These are phyloP conservation scores for Sturnus vulgaris DNA, from an alignment of 2,113 vertebrate species.

Conservation along the genomic window DNA sequence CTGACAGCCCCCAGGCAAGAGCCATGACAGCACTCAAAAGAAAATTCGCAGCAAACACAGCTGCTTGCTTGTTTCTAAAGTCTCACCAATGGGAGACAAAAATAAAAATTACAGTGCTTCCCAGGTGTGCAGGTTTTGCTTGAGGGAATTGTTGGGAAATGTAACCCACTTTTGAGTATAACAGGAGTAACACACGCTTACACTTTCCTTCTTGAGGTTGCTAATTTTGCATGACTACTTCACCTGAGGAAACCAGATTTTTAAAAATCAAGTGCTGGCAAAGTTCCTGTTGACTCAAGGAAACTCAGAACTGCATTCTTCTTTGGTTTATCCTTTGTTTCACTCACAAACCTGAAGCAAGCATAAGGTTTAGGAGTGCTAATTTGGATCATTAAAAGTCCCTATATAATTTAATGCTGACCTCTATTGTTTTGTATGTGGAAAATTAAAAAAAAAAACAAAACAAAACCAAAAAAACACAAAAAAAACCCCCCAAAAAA, in stretches of 20 bases:
- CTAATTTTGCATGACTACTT: background rate
- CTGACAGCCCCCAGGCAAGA: background rate
- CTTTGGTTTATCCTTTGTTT: background rate
- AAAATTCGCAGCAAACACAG: background rate
- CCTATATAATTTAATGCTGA: slow-evolving; percentile 9
- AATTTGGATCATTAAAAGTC: background rate
- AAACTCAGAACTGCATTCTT: background rate
- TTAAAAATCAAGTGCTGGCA: background rate
- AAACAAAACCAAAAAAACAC: too few species aligned
- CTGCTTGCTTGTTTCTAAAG: background rate
- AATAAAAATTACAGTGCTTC: background rate
- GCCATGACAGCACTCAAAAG: background rate
- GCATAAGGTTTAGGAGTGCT: background rate
- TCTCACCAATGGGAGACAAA: background rate
- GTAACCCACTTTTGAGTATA: background rate
- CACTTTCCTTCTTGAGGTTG: background rate
- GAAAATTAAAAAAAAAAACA: background rate
- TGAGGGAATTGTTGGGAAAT: background rate
- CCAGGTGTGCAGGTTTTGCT: background rate
- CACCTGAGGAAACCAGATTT: background rate
- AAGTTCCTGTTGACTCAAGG: background rate
- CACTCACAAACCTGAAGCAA: background rate
- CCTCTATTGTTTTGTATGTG: background rate
- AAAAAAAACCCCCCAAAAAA: background rate
- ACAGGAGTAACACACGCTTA: background rate